These are phyloP conservation scores for Mesoclemmys tuberculata DNA, from an alignment of 2,113 vertebrate genomes.

Conservation along the genomic window DNA sequence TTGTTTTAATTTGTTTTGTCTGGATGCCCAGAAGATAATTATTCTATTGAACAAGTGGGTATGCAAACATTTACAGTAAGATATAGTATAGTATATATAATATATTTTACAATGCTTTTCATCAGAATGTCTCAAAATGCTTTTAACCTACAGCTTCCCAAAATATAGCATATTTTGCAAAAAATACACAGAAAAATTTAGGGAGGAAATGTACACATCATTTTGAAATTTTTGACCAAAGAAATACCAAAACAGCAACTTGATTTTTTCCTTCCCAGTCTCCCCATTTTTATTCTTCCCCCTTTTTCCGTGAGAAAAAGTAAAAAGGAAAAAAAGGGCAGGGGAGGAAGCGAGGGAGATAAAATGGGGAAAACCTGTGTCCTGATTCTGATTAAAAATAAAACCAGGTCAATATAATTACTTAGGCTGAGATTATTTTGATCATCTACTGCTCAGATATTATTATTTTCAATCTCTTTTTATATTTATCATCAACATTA, in stretches of 20 bases:
- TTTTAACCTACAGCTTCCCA: neutral
- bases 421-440: slow-evolving; percentile 9
- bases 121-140: neutral
- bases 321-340: neutral
- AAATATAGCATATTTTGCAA: neutral
- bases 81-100: neutral
- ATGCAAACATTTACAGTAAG: neutral
- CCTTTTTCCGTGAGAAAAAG: neutral
- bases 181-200: neutral
- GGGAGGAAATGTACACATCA: neutral
- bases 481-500: neutral
- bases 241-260: neutral
- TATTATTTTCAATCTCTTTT: neutral
- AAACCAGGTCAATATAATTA: slow-evolving; percentile 30
- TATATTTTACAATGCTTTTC: neutral
- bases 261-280: neutral
- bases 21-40: neutral
- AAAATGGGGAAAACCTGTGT: neutral
- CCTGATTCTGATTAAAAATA: neutral
- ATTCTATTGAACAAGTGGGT: neutral
- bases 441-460: neutral
- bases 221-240: rapidly evolving
- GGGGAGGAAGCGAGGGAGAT: neutral
- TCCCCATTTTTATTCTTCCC: neutral
- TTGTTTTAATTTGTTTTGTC: neutral